phyloP scores from a whole-genome alignment of 37 sponge, comb jelly and placozoan species.

The Chondrosia reniformis region DNA sequence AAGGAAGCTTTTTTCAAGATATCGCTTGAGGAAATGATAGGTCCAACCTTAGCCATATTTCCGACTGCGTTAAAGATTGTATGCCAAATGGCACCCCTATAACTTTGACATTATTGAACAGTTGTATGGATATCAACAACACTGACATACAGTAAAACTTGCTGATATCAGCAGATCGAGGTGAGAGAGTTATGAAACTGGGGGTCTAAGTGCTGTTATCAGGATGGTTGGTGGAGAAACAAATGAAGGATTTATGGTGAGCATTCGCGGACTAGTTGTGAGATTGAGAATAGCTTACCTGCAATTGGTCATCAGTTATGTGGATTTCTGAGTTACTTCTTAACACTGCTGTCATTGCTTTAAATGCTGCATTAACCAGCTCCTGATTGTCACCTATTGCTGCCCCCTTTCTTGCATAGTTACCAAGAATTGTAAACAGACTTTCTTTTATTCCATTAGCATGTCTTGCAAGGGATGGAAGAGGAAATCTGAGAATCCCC shows the following conservation, averaged over 20 bases:
- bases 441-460: slow-evolving; percentile 6
- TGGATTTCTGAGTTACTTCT: slow-evolving; percentile 31
- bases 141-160: too few species aligned
- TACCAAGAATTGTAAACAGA: slow-evolving; percentile 58
- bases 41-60: background rate
- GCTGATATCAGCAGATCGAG: too few species aligned
- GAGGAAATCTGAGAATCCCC: slow-evolving; percentile 46
- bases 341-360: slow-evolving; percentile 74
- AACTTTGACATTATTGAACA: too few species aligned
- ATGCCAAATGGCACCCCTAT: too few species aligned
- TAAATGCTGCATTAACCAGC: slow-evolving; percentile 64
- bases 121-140: too few species aligned
- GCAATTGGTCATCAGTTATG: slow-evolving; percentile 56
- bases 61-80: background rate
- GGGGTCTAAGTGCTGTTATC: too few species aligned
- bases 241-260: too few species aligned
- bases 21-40: background rate
- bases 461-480: slow-evolving; percentile 50
- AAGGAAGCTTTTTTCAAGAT: background rate
- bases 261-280: too few species aligned
- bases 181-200: too few species aligned
- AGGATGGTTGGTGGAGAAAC: too few species aligned
- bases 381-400: slow-evolving; percentile 58
- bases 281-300: too few species aligned
- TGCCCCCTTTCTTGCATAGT: slow-evolving; percentile 61